A percentile compares a stretch with the other conserved stretches of the same genome.
phyloP scores from a whole-genome alignment of 2,797 vertebrate genomes.

The Coccyzus lansbergi region DNA sequence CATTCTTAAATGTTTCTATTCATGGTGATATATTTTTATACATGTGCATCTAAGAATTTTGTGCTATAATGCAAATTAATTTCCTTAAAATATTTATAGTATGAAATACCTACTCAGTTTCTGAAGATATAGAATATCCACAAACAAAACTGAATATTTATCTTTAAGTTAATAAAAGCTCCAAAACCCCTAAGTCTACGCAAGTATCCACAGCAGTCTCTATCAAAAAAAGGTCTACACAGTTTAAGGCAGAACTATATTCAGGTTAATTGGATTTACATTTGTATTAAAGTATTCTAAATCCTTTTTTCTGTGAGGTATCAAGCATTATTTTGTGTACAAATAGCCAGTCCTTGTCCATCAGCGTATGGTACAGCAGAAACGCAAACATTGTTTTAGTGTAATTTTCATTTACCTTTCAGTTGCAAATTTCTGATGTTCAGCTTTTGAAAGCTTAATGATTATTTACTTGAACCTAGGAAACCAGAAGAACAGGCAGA shows the following conservation, averaged over 20 bases:
- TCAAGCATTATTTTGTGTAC: neutral
- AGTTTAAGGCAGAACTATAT: neutral
- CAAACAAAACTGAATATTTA: neutral
- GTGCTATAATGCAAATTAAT: neutral
- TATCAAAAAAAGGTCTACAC: neutral
- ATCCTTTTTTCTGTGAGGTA: neutral
- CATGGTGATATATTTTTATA: neutral
- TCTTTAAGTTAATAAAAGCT: neutral
- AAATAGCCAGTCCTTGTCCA: neutral
- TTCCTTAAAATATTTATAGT: neutral
- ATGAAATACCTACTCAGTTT: neutral
- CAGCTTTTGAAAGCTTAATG: neutral
- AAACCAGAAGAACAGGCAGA: neutral
- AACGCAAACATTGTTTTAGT: rapidly evolving
- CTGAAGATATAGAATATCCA: neutral
- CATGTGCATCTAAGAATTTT: neutral
- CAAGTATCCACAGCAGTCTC: neutral
- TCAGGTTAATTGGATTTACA: neutral
- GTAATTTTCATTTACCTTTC: slow-evolving; percentile 1
- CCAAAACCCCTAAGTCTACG: neutral
- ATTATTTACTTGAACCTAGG: neutral
- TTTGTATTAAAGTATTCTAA: neutral
- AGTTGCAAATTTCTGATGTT: neutral
- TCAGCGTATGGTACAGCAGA: neutral
- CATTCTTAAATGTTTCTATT: neutral